A percentile compares a stretch with the other conserved stretches of the same genome.
phyloP scores from a whole-genome alignment of 35 echinoderm and acorn worm genomes.

The Nesometra sesokonis region DNA sequence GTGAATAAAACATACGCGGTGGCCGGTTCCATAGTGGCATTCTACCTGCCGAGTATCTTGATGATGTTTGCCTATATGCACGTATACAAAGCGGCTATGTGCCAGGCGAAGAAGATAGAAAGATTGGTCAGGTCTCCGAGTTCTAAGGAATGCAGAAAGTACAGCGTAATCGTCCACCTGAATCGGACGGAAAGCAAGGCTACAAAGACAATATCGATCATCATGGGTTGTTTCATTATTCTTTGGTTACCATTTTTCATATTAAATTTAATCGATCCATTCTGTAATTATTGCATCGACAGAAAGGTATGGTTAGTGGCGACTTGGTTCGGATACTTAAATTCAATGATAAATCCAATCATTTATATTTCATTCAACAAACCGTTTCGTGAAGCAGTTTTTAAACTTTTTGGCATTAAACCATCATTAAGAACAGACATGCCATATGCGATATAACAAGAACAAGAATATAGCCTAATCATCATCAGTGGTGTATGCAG shows the following conservation, averaged over 20 bases:
- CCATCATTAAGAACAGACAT: background rate
- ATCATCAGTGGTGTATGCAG: too few species aligned
- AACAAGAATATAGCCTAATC: too few species aligned
- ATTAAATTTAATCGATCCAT: constrained; percentile 1
- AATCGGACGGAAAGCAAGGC: background rate
- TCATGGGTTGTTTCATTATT: constrained; percentile 11
- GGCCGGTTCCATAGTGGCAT: background rate
- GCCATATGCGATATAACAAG: too few species aligned
- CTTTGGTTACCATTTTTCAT: constrained; percentile 6
- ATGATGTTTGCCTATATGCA: constrained; percentile 2
- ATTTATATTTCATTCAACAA: constrained; percentile 1
- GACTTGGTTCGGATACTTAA: constrained; percentile 1
- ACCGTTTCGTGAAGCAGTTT: background rate
- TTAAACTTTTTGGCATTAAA: background rate
- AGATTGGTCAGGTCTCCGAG: background rate
- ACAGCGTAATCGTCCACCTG: background rate
- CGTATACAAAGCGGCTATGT: background rate
- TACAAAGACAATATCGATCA: background rate
- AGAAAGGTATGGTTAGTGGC: background rate
- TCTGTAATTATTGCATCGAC: constrained; percentile 8
- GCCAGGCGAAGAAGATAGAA: background rate
- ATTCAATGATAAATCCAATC: constrained; percentile 14
- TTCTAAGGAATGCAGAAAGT: background rate
- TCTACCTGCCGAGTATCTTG: constrained; percentile 12
- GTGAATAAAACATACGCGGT: constrained; percentile 6